Evolutionary conservation across 1,140 invertebrate genomes (phyloP), one percentile per base, ranked within the genome.

Genomic region (Halictus rubicundus): DNA sequence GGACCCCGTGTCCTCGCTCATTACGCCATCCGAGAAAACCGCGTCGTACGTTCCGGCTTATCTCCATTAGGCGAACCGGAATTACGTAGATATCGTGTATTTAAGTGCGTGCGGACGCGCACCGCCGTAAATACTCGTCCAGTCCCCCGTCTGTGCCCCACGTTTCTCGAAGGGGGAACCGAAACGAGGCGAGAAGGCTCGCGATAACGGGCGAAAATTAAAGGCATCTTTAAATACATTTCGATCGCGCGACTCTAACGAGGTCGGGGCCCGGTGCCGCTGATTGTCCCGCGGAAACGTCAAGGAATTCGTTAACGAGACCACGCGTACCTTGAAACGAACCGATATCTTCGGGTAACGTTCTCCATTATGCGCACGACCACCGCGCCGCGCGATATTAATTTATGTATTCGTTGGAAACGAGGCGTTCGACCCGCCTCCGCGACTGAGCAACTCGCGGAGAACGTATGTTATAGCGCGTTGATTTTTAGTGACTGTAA

Each of bases 1-100:
- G 78, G 81, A 59, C 52, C 59, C 21, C 60, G 74, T 72, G 85
- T 82, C 78, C 85, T 86, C 84, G 81, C 85, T 87, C 85, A 76
- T 87, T 87, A 87, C 78, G 69, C 81, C 85, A 84, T 70, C 78
- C 86, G 85, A 84, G 84, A 84, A 87, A 87, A 83, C 85, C 85
- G 66, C 85, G 42, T 84, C 85, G 74, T 87, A 87, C 73, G 81
- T 84, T 87, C 60, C 39, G 72, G 84, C 81, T 87, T 87, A 87
- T 87, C 85, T 87, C 84, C 85, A 78, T 87, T 87, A 84, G 72
- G 83, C 74, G 68, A 75, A 32, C 83, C 68, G 54, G 80, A 82
- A 85, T 86, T 86, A 70, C 76, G 46, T 57, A 63, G 70, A 60
- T 64, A 54, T 61, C 57, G 63, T 60, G 37, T 54, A n/a, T 74